Base-by-base conservation (phyloP, 1,140 invertebrate species). In the Protaetia brevitarsis region DNA sequence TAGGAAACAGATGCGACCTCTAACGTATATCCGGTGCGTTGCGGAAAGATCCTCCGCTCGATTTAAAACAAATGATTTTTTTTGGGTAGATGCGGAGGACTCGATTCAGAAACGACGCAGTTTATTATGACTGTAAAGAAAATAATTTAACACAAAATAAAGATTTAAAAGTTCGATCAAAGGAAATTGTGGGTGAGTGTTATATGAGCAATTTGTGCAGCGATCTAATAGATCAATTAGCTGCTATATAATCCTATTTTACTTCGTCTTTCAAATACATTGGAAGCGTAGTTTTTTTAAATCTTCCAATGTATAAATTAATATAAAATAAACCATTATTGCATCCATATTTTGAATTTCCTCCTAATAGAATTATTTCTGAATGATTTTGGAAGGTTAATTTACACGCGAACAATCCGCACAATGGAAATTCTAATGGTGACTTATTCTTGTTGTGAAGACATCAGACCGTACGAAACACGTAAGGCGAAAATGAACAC, bases 1-100 rank as follows among this genome's bases (percentile, higher is more conserved):
- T 45, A 19, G 34, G 41, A 36, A n/a, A 64, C 62, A 64, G 62
- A 64, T 64, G 62, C 23, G 62, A 64, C 62, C 41, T 64, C 31
- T 51, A 45, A 16, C 31, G 36, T 51, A 51, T n/a, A 51, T 51
- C 41, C 41, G 19, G 41, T 51, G 41, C 41, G 41, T 51, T 16
- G 19, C 41, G 41, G 41, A 51, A 51, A 51, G 41, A 51, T 51
- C 41, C 41, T 8, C 41, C 41, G 16, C 41, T 23, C 41, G 41
- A 51, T 51, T 51, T 51, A 51, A 51, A 51, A 51, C 41, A 51
- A 51, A 51, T 51, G 41, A 51, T 23, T 51, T 51, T 51, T 51
- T 23, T 51, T 51, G 6, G 41, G 4, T 8, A 10, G 41, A 51
- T 23, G 10, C 8, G 10, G 19, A 51, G 41, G 41, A 16, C 26